Evolutionary conservation across 2,888 invertebrate genomes (phyloP).

Genomic region (Tinea trinotella): DNA sequence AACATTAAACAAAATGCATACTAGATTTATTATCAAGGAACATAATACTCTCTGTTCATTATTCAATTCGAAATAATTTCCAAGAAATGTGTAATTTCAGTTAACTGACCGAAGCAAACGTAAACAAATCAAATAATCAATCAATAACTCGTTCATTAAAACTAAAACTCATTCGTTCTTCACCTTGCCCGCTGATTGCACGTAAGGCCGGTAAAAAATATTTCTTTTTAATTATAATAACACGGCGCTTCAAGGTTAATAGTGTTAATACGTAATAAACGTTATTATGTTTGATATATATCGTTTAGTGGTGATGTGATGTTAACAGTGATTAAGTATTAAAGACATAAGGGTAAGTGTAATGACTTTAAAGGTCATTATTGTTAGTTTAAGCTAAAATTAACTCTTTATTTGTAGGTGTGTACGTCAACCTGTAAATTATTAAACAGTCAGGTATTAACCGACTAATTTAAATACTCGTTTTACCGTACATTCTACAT

Average conservation of each 20-base stretch:
- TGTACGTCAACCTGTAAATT: not conserved
- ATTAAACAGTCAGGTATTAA: not conserved
- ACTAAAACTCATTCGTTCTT: not conserved
- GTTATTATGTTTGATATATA: not conserved
- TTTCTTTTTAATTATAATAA: not conserved
- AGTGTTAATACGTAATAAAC: not conserved
- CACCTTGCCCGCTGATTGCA: not conserved
- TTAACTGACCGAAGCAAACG: too few species aligned
- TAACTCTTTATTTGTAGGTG: not conserved
- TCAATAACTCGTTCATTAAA: too few species aligned
- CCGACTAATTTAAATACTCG: not conserved
- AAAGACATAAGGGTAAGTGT: not conserved
- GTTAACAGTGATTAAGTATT: not conserved
- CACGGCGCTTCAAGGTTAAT: not conserved
- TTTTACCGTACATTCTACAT: not conserved
- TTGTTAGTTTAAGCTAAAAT: constrained; percentile 8
- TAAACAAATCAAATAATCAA: too few species aligned
- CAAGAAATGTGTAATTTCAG: too few species aligned
- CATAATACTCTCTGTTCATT: too few species aligned
- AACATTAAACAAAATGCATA: too few species aligned
- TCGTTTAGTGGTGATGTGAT: not conserved
- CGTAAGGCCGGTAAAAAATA: not conserved
- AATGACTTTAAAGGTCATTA: constrained; percentile 1
- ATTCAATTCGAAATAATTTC: too few species aligned
- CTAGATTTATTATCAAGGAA: too few species aligned